These are phyloP conservation scores for Masnerella sp. DNA, from an alignment of 2,888 invertebrate genomes.

Conservation along the genomic window DNA sequence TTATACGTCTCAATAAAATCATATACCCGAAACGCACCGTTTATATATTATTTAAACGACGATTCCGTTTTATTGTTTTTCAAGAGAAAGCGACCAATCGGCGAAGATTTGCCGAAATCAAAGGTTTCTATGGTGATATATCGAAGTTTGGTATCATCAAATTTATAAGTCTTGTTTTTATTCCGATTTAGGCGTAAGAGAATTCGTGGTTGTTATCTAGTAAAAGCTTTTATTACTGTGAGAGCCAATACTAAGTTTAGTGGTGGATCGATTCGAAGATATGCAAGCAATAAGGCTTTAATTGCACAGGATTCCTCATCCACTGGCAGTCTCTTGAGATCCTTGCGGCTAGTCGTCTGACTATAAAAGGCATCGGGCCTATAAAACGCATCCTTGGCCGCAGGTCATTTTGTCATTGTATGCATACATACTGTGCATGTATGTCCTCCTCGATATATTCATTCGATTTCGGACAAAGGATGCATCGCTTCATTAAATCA, in stretches of 20 bases:
- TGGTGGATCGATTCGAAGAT: conserved; percentile 77
- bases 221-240: conserved; percentile 73
- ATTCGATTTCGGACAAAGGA: conserved; percentile 49
- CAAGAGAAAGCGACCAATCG: conserved; percentile 4
- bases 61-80: conserved; percentile 37
- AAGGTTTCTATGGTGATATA: conserved; percentile 34
- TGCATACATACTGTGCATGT: conserved; percentile 63
- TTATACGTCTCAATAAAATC: conserved; percentile 58
- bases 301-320: conserved; percentile 78
- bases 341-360: conserved; percentile 69
- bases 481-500: conserved; percentile 29
- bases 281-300: conserved; percentile 78
- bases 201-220: conserved; percentile 70
- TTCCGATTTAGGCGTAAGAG: conserved; percentile 17
- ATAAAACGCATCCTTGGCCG: conserved; percentile 78
- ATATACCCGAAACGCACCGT: conserved; percentile 24
- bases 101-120: conserved; percentile 17
- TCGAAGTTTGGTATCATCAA: conserved; percentile 36
- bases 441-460: conserved; percentile 51
- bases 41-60: conserved; percentile 52
- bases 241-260: conserved; percentile 76
- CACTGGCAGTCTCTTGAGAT: conserved; percentile 70
- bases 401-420: conserved; percentile 74
- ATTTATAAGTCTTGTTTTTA: conserved; percentile 46
- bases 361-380: conserved; percentile 78